Evolutionary conservation across 2,888 invertebrate genomes (phyloP).

Genomic region (Dicranocentrus wangi): DNA sequence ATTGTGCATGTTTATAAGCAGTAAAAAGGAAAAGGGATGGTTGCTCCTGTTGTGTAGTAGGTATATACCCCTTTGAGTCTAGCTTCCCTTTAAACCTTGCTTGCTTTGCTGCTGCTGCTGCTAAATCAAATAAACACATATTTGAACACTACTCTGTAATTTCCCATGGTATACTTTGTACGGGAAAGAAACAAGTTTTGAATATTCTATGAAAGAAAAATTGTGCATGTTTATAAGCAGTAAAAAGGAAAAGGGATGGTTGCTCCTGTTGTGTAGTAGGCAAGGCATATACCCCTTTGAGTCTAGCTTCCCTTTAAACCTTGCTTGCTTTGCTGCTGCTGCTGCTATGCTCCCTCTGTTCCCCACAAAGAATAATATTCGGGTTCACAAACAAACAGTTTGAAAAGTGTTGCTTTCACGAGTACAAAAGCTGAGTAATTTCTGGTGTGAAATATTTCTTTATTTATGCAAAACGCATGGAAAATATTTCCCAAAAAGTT

Average conservation of each 20-base stretch:
- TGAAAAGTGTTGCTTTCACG: slow-evolving; percentile 16
- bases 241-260: background rate
- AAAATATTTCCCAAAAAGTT: too few species aligned
- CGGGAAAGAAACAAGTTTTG: background rate
- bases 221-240: background rate
- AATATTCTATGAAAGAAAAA: slow-evolving; percentile 11
- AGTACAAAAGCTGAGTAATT: slow-evolving; percentile 23
- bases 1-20: background rate
- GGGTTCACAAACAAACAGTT: background rate
- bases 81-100: background rate
- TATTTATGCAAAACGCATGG: slow-evolving; percentile 34
- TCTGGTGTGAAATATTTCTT: slow-evolving; percentile 40
- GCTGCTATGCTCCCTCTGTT: too few species aligned
- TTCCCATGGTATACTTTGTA: background rate
- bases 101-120: too few species aligned
- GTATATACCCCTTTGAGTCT: background rate
- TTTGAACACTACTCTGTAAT: background rate
- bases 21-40: background rate
- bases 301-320: background rate
- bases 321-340: background rate
- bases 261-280: too few species aligned
- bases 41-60: too few species aligned
- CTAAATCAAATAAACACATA: background rate
- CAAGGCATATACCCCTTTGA: background rate
- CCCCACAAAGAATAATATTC: too few species aligned